phyloP scores from a whole-genome alignment of 2,113 vertebrate genomes.

The Anarrhichthys ocellatus region DNA sequence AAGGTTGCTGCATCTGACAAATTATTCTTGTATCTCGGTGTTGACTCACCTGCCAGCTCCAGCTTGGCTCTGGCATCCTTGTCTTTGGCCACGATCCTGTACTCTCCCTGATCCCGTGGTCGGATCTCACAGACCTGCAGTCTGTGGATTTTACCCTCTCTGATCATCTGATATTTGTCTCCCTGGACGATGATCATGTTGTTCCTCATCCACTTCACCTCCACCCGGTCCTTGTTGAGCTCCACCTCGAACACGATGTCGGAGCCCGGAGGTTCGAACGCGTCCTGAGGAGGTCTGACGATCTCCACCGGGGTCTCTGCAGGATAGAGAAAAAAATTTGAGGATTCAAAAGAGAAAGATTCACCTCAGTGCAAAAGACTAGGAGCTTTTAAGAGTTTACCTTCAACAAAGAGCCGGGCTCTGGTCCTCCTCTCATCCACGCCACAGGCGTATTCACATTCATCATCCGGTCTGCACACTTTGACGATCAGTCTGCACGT shows the following conservation, averaged over 20 bases:
- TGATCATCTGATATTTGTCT: slow-evolving; percentile 99
- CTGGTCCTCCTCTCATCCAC: slow-evolving; percentile 94
- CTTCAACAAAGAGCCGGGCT: slow-evolving; percentile 98
- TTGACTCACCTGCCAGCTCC: slow-evolving; percentile 91
- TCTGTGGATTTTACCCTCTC: slow-evolving; percentile 94
- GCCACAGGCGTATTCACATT: slow-evolving; percentile 97
- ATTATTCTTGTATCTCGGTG: background rate
- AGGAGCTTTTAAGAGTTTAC: slow-evolving; percentile 65
- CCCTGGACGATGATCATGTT: slow-evolving; percentile 97
- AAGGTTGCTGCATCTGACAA: background rate
- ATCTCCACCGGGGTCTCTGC: slow-evolving; percentile 98
- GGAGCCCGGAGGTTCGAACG: slow-evolving; percentile 90
- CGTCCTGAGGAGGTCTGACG: slow-evolving; percentile 92
- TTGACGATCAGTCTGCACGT: slow-evolving; percentile 90
- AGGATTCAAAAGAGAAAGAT: background rate
- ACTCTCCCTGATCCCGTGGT: slow-evolving; percentile 97
- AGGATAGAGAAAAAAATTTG: background rate
- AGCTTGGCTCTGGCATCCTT: slow-evolving; percentile 97
- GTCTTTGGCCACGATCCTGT: slow-evolving; percentile 96
- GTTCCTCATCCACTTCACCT: slow-evolving; percentile 97
- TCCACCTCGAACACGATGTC: slow-evolving; percentile 94
- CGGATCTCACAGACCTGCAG: slow-evolving; percentile 95
- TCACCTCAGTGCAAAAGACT: background rate
- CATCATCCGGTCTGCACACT: slow-evolving; percentile 94
- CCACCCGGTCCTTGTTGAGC: slow-evolving; percentile 97